Conservation (phyloP, 2,797 vertebrate genomes). For the Phrynocephalus guinanensis region DNA sequence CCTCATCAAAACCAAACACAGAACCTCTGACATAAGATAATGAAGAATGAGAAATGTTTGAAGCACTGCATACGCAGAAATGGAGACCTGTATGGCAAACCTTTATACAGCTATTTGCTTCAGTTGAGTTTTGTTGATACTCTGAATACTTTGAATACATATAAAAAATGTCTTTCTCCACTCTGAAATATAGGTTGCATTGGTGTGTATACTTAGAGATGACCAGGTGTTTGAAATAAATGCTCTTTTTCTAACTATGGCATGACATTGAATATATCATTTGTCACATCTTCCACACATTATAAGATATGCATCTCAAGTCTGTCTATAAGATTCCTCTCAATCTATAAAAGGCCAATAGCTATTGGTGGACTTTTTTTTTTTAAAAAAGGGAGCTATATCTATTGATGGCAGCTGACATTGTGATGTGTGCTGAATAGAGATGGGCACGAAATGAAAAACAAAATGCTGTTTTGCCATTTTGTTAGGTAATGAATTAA, state of each 20-base stretch:
- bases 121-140: slow-evolving; percentile 25
- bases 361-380: slow-evolving; percentile 28
- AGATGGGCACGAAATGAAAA: too few relatives aligned
- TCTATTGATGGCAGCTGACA: background rate
- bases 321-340: slow-evolving; percentile 23
- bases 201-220: background rate
- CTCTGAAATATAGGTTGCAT: background rate
- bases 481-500: too few relatives aligned
- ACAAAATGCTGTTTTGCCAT: too few relatives aligned
- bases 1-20: slow-evolving; percentile 56
- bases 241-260: background rate
- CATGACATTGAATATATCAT: background rate
- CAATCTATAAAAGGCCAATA: slow-evolving; percentile 44
- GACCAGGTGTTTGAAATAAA: background rate
- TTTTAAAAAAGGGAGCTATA: background rate
- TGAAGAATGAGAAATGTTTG: slow-evolving; percentile 56
- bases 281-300: slow-evolving; percentile 1
- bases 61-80: slow-evolving; percentile 39
- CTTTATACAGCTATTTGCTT: slow-evolving; percentile 36
- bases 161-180: background rate
- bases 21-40: slow-evolving; percentile 53
- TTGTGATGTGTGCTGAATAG: too few relatives aligned
- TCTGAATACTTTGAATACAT: slow-evolving; percentile 23
- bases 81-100: background rate
- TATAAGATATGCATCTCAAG: background rate